These are phyloP conservation scores for Pollenia amentaria DNA, from an alignment of 2,888 invertebrate genomes.

Conservation along the genomic window DNA sequence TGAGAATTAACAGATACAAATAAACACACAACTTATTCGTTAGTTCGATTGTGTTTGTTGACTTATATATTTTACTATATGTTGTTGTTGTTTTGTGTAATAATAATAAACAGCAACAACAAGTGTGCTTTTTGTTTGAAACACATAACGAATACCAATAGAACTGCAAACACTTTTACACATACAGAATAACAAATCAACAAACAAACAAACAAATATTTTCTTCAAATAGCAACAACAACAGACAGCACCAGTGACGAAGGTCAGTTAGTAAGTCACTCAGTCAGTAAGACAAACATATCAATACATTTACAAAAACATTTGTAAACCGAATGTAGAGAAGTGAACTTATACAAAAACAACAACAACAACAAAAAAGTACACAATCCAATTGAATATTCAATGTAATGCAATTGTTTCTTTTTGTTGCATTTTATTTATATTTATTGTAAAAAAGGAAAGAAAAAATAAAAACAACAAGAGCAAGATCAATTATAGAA, in stretches of 20 bases:
- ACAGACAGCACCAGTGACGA: conserved; percentile 38
- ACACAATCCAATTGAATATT: conserved; percentile 65
- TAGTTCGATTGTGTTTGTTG: conserved; percentile 55
- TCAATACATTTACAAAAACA: conserved; percentile 13
- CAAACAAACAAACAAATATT: neutral
- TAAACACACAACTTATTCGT: neutral
- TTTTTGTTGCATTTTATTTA: conserved; percentile 46
- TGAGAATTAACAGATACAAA: conserved; percentile 10
- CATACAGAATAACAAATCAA: conserved; percentile 18
- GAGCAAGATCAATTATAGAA: conserved; percentile 7
- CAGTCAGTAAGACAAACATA: conserved; percentile 66
- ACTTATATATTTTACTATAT: conserved; percentile 33
- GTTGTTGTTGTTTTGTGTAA: conserved; percentile 8
- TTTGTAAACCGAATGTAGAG: conserved; percentile 20
- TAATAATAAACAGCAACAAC: conserved; percentile 8
- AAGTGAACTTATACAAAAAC: conserved; percentile 3
- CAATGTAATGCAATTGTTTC: conserved; percentile 61
- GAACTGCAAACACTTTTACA: neutral
- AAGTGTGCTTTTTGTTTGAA: conserved; percentile 13
- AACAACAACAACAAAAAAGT: conserved; percentile 13
- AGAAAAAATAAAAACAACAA: conserved; percentile 6
- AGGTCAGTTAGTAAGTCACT: conserved; percentile 71
- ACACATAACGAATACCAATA: neutral
- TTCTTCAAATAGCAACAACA: neutral
- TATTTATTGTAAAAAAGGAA: conserved; percentile 48